Conservation (phyloP, 2,113 vertebrate genomes). For the Nycticebus coucang region DNA sequence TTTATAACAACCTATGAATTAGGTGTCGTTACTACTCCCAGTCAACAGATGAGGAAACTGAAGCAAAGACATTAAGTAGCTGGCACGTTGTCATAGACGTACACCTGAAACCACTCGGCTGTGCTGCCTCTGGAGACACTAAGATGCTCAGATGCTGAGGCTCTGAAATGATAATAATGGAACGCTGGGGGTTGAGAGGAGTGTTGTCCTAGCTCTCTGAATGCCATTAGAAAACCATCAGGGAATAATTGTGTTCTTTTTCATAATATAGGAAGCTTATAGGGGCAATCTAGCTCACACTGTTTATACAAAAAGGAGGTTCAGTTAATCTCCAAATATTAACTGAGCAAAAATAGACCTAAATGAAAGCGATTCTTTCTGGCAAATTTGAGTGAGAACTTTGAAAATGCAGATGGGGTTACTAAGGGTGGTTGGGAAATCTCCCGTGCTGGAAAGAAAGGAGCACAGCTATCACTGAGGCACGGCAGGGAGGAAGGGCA, state of each 20-base stretch:
- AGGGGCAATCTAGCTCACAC: background rate
- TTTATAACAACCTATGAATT: background rate
- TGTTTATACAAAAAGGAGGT: background rate
- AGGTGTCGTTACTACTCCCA: background rate
- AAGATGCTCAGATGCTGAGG: background rate
- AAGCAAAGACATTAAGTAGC: background rate
- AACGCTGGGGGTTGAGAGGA: background rate
- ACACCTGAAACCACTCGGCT: background rate
- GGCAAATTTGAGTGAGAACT: background rate
- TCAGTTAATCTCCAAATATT: background rate
- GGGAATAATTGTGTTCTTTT: background rate
- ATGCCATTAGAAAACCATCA: background rate
- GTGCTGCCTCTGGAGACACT: background rate
- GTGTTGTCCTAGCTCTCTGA: background rate
- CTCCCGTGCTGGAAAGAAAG: background rate
- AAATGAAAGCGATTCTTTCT: background rate
- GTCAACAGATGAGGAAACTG: background rate
- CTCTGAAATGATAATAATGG: background rate
- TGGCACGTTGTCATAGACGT: background rate
- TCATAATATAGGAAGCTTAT: background rate
- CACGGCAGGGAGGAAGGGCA: background rate
- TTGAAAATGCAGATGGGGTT: background rate
- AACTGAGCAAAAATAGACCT: background rate
- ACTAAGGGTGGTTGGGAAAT: background rate
- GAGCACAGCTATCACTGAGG: fast-evolving